Percentiles rank a stretch among this genome's conserved stretches.
Evolutionary conservation across 2,888 invertebrate species (phyloP).

Genomic region (Ornithoptera priamus): DNA sequence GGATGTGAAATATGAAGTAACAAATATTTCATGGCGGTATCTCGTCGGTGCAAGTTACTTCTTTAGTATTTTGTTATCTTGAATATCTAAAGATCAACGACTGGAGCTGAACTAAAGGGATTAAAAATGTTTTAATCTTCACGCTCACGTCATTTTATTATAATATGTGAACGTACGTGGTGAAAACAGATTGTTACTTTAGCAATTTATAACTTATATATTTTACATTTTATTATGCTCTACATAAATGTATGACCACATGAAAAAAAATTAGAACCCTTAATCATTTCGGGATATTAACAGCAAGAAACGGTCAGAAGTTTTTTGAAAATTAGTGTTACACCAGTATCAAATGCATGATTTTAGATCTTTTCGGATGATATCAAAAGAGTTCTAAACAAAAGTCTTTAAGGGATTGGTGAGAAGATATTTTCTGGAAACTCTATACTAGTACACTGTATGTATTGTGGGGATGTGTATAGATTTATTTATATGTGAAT

Average conservation of each 20-base stretch:
- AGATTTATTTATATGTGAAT: too few relatives aligned
- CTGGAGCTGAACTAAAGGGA: slow-evolving; percentile 20
- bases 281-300: too few relatives aligned
- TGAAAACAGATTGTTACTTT: not conserved
- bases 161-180: not conserved
- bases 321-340: too few relatives aligned
- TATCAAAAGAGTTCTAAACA: too few relatives aligned
- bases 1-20: not conserved
- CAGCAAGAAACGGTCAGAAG: too few relatives aligned
- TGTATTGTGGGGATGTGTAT: too few relatives aligned
- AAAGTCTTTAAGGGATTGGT: too few relatives aligned
- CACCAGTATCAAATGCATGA: too few relatives aligned
- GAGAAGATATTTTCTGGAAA: too few relatives aligned
- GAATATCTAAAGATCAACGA: slow-evolving; percentile 28
- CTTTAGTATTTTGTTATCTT: slow-evolving; percentile 14
- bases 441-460: too few relatives aligned
- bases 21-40: not conserved
- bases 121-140: slow-evolving; percentile 17
- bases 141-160: slow-evolving; percentile 14
- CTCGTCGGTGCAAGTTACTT: not conserved
- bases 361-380: too few relatives aligned
- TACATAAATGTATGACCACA: not conserved
- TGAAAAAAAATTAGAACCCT: too few relatives aligned
- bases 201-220: not conserved
- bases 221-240: not conserved